phyloP scores from a whole-genome alignment of 2,113 vertebrate species.

The Heptranchias perlo region DNA sequence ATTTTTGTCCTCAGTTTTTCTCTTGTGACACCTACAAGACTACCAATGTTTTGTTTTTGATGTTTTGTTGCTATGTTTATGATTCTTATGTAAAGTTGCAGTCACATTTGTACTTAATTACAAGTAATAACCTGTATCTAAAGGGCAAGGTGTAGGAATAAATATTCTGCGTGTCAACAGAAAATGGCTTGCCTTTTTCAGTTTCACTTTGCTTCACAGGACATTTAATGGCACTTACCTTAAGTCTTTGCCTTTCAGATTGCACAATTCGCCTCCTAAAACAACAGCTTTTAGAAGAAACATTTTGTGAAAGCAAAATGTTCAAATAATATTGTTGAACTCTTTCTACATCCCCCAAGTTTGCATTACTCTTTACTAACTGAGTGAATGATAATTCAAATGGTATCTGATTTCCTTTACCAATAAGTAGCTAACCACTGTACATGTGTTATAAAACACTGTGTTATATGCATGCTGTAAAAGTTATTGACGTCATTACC shows the following conservation, averaged over 20 bases:
- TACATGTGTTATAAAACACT: too few species aligned
- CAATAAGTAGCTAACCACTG: background rate
- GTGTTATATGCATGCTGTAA: too few species aligned
- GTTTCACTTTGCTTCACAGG: background rate
- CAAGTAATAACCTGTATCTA: background rate
- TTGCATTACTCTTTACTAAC: background rate
- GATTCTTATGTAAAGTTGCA: background rate
- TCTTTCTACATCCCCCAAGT: background rate
- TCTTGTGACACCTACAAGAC: background rate
- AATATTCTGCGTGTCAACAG: background rate
- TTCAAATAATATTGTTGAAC: background rate
- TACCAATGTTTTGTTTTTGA: background rate
- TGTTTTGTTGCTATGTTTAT: background rate
- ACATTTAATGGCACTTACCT: background rate
- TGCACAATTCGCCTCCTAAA: background rate
- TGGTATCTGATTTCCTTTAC: background rate
- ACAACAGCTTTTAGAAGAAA: background rate
- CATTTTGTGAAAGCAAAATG: background rate
- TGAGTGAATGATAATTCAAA: background rate
- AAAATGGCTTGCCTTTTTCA: background rate
- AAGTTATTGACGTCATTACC: background rate
- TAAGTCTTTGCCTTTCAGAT: background rate
- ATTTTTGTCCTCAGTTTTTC: background rate
- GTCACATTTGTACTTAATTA: background rate
- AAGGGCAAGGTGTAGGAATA: background rate